Percentiles rank a stretch among this genome's conserved stretches.
phyloP scores from a whole-genome alignment of 2,113 vertebrate genomes.

The Puntigrus tetrazona region DNA sequence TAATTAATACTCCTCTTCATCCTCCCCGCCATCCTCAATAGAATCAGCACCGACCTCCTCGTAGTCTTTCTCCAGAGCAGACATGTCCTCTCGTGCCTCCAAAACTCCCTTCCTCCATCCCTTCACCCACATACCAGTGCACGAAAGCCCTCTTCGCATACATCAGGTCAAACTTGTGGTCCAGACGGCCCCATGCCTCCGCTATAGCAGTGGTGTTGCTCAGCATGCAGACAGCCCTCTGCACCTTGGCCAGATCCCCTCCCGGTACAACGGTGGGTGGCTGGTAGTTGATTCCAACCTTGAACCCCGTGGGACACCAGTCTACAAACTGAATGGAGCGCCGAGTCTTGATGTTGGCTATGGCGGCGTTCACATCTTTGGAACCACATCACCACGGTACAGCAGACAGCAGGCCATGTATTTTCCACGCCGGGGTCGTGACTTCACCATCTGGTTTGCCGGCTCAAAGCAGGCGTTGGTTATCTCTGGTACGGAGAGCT shows the following conservation, averaged over 20 bases:
- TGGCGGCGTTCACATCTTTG: not conserved
- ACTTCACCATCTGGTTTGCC: slow-evolving; percentile 6
- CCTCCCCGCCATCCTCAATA: not conserved
- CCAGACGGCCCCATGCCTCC: not conserved
- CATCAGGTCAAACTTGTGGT: slow-evolving; percentile 18
- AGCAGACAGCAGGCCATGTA: slow-evolving; percentile 14
- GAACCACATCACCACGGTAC: not conserved
- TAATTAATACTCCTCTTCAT: not conserved
- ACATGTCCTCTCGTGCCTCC: not conserved
- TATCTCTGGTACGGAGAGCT: not conserved
- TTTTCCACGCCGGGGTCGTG: slow-evolving; percentile 11
- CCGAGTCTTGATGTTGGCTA: not conserved
- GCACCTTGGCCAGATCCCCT: slow-evolving; percentile 14
- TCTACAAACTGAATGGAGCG: slow-evolving; percentile 19
- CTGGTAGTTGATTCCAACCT: slow-evolving; percentile 15
- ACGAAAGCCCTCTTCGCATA: slow-evolving; percentile 9
- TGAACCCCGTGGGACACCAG: not conserved
- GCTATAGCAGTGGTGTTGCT: slow-evolving; percentile 14
- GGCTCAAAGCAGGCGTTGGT: not conserved
- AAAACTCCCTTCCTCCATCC: slow-evolving; percentile 17
- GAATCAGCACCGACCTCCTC: not conserved
- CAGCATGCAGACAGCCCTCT: slow-evolving; percentile 2
- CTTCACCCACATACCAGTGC: slow-evolving; percentile 10
- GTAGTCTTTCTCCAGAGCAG: not conserved
- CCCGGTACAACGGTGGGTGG: not conserved